Conservation (phyloP, 2,888 invertebrate species). For the Caenorhabditis auriculariae region DNA sequence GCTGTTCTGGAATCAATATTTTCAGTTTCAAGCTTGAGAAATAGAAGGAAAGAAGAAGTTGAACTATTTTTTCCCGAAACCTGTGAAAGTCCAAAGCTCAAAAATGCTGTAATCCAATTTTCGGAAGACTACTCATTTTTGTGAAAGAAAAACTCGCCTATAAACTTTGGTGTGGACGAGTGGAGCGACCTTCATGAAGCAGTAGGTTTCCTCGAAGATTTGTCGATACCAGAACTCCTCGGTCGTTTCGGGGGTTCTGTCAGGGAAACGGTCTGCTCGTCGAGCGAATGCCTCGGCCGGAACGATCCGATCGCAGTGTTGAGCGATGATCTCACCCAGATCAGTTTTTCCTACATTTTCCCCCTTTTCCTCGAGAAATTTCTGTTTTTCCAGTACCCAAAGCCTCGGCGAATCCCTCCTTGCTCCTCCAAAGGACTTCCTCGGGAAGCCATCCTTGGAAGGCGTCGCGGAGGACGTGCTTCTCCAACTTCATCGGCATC, state of each 20-base stretch:
- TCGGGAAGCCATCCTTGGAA: slow-evolving; percentile 59
- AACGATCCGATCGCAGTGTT: slow-evolving; percentile 43
- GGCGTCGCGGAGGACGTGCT: slow-evolving; percentile 53
- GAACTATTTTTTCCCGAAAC: slow-evolving; percentile 1
- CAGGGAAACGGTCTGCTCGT: slow-evolving; percentile 50
- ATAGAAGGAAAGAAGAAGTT: not conserved
- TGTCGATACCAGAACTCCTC: slow-evolving; percentile 56
- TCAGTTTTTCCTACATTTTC: slow-evolving; percentile 49
- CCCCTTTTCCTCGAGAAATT: not conserved
- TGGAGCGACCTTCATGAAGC: slow-evolving; percentile 50
- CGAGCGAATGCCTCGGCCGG: slow-evolving; percentile 40
- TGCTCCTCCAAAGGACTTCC: slow-evolving; percentile 61
- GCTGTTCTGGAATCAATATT: slow-evolving; percentile 46
- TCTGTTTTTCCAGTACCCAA: slow-evolving; percentile 28
- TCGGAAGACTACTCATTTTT: too few species aligned
- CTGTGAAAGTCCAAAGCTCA: slow-evolving; percentile 2
- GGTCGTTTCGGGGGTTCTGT: slow-evolving; percentile 53
- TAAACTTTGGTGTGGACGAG: slow-evolving; percentile 62
- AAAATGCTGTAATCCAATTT: too few species aligned
- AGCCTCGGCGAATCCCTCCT: slow-evolving; percentile 62
- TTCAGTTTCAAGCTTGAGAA: not conserved
- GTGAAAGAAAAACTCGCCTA: slow-evolving; percentile 38
- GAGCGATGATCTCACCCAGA: slow-evolving; percentile 53
- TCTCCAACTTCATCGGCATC: slow-evolving; percentile 55
- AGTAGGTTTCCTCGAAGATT: slow-evolving; percentile 56